phyloP scores from a whole-genome alignment of 1,140 invertebrate genomes.

The Mamestra configurata region DNA sequence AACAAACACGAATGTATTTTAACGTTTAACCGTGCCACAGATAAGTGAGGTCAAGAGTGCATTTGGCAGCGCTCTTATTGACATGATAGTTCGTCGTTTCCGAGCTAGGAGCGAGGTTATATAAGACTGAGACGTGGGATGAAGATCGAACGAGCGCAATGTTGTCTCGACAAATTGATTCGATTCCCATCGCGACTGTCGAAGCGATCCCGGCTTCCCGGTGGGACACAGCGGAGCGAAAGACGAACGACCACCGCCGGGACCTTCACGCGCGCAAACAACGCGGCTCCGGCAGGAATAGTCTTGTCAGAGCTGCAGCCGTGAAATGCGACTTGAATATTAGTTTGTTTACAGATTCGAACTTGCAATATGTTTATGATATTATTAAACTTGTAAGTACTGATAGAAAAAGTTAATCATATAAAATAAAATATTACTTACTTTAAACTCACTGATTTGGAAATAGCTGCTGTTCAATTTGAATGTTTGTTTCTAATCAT shows the following conservation, averaged over 20 bases:
- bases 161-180: slow-evolving; percentile 82
- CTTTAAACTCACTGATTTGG: neutral
- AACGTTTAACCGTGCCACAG: slow-evolving; percentile 38
- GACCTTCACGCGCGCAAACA: slow-evolving; percentile 55
- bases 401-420: too few relatives aligned
- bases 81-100: slow-evolving; percentile 38
- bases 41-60: slow-evolving; percentile 58
- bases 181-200: slow-evolving; percentile 73
- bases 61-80: slow-evolving; percentile 40
- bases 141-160: slow-evolving; percentile 71
- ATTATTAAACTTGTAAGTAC: neutral
- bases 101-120: slow-evolving; percentile 46
- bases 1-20: slow-evolving; percentile 27
- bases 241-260: slow-evolving; percentile 56
- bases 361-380: slow-evolving; percentile 14
- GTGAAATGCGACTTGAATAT: slow-evolving; percentile 54
- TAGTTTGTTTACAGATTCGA: slow-evolving; percentile 48
- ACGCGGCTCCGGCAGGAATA: slow-evolving; percentile 40
- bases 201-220: slow-evolving; percentile 63
- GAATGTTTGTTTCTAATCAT: neutral
- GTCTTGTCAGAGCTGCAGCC: slow-evolving; percentile 45
- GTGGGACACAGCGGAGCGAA: slow-evolving; percentile 60
- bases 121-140: slow-evolving; percentile 56
- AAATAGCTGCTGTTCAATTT: neutral
- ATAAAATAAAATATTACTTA: neutral